Evolutionary conservation across 2,113 vertebrate species (phyloP).

Genomic region (Spheniscus mendiculus): DNA sequence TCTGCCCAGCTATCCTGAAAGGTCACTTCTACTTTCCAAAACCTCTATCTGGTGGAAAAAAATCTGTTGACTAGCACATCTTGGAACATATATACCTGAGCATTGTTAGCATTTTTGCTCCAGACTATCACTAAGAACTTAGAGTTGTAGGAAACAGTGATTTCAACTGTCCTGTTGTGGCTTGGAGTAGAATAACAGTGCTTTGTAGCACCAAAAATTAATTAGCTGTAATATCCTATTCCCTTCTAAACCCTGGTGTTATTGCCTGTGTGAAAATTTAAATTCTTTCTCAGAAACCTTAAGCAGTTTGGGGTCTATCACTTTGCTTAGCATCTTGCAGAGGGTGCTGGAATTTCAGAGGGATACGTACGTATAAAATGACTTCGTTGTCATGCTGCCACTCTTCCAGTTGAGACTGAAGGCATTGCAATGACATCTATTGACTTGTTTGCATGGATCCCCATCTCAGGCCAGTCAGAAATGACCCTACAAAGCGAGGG

Average conservation of each 20-base stretch:
- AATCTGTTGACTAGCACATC: not conserved
- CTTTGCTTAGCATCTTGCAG: not conserved
- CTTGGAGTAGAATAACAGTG: not conserved
- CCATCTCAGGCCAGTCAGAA: not conserved
- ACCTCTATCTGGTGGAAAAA: not conserved
- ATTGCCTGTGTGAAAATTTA: not conserved
- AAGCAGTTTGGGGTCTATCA: not conserved
- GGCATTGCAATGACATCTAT: not conserved
- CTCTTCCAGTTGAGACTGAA: not conserved
- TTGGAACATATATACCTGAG: not conserved
- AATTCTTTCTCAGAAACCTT: not conserved
- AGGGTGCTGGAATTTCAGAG: not conserved
- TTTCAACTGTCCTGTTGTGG: not conserved
- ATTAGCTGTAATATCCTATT: not conserved
- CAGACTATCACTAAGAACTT: not conserved
- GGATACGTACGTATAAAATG: rapidly evolving
- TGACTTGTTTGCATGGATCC: not conserved
- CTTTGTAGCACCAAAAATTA: not conserved
- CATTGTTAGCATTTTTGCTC: not conserved
- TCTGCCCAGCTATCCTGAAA: not conserved
- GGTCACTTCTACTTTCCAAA: not conserved
- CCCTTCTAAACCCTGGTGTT: not conserved
- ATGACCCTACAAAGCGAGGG: not conserved
- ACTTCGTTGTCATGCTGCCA: rapidly evolving
- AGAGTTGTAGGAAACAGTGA: not conserved